Conservation (phyloP, 2,888 invertebrate genomes). For the Leuctra nigra region DNA sequence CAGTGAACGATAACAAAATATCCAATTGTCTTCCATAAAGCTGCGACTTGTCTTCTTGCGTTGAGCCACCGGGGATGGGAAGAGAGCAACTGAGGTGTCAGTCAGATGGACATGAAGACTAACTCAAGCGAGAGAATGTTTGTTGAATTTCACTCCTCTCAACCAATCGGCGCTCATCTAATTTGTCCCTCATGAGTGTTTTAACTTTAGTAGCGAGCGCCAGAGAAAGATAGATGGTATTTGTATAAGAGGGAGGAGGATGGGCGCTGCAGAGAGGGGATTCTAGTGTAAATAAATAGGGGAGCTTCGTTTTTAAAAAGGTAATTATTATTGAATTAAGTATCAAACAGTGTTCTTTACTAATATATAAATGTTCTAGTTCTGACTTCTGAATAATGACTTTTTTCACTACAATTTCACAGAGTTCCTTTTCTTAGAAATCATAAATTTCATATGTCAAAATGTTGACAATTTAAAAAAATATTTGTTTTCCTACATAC, state of each 20-base stretch:
- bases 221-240: conserved; percentile 2
- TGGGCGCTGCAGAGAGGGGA: not conserved
- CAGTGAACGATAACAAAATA: too few species aligned
- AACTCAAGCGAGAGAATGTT: conserved; percentile 1
- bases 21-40: too few species aligned
- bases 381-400: too few species aligned
- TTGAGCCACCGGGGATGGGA: not conserved
- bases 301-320: too few species aligned
- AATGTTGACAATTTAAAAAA: not conserved
- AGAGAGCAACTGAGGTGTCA: not conserved
- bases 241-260: not conserved
- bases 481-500: not conserved
- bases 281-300: not conserved
- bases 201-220: not conserved
- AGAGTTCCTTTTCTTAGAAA: too few species aligned
- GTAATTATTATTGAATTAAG: too few species aligned
- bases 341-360: too few species aligned
- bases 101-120: conserved; percentile 6
- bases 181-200: not conserved
- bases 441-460: not conserved
- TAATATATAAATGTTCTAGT: too few species aligned
- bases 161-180: not conserved
- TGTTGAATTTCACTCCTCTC: conserved; percentile 9
- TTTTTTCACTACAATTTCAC: too few species aligned
- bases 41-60: too few species aligned